Evolutionary conservation across 2,797 vertebrate genomes (phyloP), one percentile per base, ranked within the genome.

Genomic region (Bothrops alternatus): DNA sequence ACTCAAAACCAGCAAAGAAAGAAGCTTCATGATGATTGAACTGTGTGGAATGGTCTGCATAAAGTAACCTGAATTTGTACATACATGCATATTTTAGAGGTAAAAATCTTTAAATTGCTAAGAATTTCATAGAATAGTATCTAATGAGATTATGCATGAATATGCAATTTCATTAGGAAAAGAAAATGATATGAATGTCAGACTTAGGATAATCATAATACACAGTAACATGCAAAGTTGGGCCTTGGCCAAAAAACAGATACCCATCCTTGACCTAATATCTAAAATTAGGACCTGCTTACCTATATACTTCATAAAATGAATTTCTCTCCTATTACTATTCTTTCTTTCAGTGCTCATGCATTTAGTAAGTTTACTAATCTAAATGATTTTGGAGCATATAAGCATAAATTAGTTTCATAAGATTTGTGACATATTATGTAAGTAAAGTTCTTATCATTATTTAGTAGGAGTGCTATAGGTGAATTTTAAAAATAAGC

Each of bases 381-480:
- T 87, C 37, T 78, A 56, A 92, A 92, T 6, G 86, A 86, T 32
- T 88, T 86, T n/a, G 82, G 25, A 90, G 56, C 90, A 89, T 32
- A 3, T 60, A 69, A 90, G 90, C 87, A 92, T 89, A 58, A 10
- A 26, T 92, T 86, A 73, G 65, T 95, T 93, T 92, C 94, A 89
- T 90, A 78, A 56, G 7, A 18, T 50, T 89, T 63, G 26, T 89
- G 47, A 32, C 47, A 65, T 89, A 18, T 53, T 53, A 23, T 89
- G 55, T 55, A 90, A 42, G 78, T 78, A 20, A 57, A 42, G 69
- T 78, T 42, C 32, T 16, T 55, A 82, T 86, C n/a, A 78, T 55
- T 56, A 63, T 90, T 94, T 92, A 88, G 88, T 89, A 65, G 92
- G 85, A 69, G 2, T 88, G 93, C 91, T 85, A 56, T 28, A 32